phyloP scores from a whole-genome alignment of 2,113 vertebrate species.

The Bos taurus region DNA sequence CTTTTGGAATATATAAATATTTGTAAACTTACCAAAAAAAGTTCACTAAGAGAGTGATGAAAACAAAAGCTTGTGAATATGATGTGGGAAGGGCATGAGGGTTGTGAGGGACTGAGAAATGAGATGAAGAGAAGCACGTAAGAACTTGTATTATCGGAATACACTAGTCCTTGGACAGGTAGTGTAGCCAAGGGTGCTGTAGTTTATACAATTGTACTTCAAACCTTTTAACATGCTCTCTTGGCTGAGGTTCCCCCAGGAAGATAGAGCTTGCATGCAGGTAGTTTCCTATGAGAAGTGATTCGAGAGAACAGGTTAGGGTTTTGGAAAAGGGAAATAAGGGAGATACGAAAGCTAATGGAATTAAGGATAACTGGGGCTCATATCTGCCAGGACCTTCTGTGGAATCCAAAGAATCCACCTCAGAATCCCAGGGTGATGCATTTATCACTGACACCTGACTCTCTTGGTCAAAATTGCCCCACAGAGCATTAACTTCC shows the following conservation, averaged over 20 bases:
- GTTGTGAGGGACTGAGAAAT: no score
- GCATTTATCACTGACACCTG: not conserved
- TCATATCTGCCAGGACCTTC: not conserved
- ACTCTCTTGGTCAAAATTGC: not conserved
- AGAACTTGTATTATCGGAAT: fast-evolving
- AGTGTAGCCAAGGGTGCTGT: not conserved
- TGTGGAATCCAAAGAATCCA: not conserved
- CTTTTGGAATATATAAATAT: not conserved
- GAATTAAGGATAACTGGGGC: not conserved
- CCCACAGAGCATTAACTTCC: not conserved
- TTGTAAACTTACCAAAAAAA: not conserved
- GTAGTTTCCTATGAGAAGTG: not conserved
- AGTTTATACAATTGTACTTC: not conserved
- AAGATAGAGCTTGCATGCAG: not conserved
- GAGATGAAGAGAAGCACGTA: not conserved
- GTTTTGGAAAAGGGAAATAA: not conserved
- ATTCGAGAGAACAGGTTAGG: not conserved
- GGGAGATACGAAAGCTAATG: not conserved
- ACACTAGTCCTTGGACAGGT: no score
- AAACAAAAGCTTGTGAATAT: not conserved
- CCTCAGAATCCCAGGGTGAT: not conserved
- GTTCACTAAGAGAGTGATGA: not conserved
- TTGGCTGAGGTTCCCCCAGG: not conserved
- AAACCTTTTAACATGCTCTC: not conserved
- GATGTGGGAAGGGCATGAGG: fast-evolving